Conservation (phyloP, 2,797 vertebrate species). For the Prionace glauca region DNA sequence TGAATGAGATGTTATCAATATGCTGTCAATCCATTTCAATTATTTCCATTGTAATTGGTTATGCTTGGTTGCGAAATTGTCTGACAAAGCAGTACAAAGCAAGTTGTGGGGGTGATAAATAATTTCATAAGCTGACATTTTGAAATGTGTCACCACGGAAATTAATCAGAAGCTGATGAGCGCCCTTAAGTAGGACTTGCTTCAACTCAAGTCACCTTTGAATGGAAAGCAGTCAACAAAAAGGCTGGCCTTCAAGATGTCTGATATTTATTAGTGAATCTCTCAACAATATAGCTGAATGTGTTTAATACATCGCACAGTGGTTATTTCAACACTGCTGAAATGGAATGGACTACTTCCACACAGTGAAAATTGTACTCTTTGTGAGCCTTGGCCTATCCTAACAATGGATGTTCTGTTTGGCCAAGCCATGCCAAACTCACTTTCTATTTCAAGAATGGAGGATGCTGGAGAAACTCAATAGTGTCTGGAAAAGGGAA, state of each 20-base stretch:
- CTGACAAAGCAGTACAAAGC: neutral
- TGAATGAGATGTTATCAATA: neutral
- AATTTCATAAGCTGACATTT: neutral
- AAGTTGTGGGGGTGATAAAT: neutral
- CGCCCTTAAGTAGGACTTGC: neutral
- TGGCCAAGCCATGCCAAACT: neutral
- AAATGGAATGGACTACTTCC: neutral
- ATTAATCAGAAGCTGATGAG: neutral
- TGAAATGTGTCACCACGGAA: neutral
- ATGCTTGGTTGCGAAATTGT: neutral
- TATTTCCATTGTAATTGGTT: neutral
- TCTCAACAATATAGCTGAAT: neutral
- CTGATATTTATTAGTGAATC: neutral
- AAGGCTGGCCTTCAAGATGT: neutral
- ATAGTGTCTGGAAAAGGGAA: too few relatives aligned
- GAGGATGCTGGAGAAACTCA: too few relatives aligned
- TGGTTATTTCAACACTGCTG: neutral
- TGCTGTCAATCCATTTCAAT: neutral
- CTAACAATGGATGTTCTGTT: neutral
- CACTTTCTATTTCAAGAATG: neutral
- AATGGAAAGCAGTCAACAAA: neutral
- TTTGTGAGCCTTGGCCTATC: neutral
- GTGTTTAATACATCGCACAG: neutral
- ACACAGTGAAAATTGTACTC: neutral
- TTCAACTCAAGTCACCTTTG: neutral